phyloP scores from a whole-genome alignment of 2,888 invertebrate species.

The Pilophorus perplexus region DNA sequence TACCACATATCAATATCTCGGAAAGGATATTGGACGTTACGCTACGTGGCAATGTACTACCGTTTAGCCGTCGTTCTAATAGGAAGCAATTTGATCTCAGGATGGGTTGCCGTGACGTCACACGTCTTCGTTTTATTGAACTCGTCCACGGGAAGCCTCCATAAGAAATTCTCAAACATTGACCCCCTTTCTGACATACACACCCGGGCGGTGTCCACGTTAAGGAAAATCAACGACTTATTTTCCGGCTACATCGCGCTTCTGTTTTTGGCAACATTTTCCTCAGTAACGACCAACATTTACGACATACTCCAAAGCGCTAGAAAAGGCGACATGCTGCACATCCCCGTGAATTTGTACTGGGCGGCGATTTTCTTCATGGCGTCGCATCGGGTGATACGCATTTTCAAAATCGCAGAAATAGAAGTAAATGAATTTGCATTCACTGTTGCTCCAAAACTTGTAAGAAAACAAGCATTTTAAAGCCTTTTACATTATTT shows the following conservation, averaged over 20 bases:
- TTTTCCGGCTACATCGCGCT: background rate
- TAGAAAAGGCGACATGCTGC: background rate
- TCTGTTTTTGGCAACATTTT: background rate
- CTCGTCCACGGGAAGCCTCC: too few species aligned
- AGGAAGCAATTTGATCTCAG: too few species aligned
- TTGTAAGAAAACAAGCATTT: background rate
- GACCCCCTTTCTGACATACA: background rate
- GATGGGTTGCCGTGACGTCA: too few species aligned
- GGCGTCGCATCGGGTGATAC: background rate
- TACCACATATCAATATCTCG: too few species aligned
- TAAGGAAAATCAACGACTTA: conserved; percentile 11
- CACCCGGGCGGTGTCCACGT: background rate
- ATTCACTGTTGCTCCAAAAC: background rate
- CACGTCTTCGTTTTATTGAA: conserved; percentile 21
- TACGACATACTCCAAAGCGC: background rate
- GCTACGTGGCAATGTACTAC: too few species aligned
- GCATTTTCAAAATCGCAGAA: background rate
- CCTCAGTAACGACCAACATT: background rate
- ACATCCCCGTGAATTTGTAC: background rate
- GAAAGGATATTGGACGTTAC: too few species aligned
- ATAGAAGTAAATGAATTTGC: background rate
- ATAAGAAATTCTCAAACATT: background rate
- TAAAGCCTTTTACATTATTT: background rate
- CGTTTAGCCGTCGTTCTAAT: too few species aligned
- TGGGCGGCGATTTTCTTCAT: background rate